Percentiles rank a stretch among this genome's conserved stretches.
phyloP scores from a whole-genome alignment of 2,888 invertebrate genomes.

The Macrophya annulata region DNA sequence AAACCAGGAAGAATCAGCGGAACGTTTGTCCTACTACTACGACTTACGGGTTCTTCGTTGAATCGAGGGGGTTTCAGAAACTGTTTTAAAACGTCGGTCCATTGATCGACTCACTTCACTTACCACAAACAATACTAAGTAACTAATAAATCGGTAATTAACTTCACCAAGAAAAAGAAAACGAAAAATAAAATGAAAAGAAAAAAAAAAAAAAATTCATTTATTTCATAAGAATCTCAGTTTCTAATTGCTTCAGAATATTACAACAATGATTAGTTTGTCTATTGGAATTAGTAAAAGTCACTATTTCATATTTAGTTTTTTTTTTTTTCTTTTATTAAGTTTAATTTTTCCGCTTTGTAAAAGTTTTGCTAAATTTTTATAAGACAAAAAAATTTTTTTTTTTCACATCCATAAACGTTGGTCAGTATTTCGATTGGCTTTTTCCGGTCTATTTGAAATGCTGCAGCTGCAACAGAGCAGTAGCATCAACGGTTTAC shows the following conservation, averaged over 20 bases:
- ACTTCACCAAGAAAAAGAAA: no score
- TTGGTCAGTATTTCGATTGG: conserved; percentile 15
- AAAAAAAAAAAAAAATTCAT: neutral
- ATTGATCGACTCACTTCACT: neutral
- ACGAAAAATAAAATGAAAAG: neutral
- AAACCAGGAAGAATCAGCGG: conserved; percentile 44
- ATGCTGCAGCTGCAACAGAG: conserved; percentile 10
- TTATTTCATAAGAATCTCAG: no score
- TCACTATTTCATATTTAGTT: neutral
- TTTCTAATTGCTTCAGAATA: no score
- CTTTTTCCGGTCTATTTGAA: conserved; percentile 46
- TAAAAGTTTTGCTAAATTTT: neutral
- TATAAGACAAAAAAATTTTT: neutral
- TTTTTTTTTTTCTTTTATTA: neutral
- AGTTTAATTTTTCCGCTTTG: neutral
- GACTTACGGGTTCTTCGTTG: conserved; percentile 7
- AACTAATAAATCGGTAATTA: no score
- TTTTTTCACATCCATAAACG: neutral
- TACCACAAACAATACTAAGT: no score
- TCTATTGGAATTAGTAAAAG: no score
- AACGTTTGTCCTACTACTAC: conserved; percentile 37
- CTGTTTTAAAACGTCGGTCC: neutral
- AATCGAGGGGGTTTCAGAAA: neutral
- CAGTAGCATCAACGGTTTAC: conserved; percentile 6
- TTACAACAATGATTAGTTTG: no score